A percentile compares a stretch with the other conserved stretches of the same genome.
Evolutionary conservation across 2,113 vertebrate species (phyloP).

Genomic region (Tylochromis polylepis): DNA sequence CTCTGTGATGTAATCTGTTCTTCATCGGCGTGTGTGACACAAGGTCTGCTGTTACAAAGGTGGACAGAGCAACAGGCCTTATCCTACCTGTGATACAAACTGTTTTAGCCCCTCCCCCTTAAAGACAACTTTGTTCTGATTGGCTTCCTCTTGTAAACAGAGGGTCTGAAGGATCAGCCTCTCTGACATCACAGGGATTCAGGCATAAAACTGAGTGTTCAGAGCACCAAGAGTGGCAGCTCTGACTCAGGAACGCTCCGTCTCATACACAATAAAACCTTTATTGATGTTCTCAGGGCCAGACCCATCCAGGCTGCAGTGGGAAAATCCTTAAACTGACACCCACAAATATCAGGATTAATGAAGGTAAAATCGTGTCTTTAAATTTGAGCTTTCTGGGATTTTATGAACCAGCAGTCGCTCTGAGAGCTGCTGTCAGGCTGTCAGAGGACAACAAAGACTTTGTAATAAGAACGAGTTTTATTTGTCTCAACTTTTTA

Average conservation of each 20-base stretch:
- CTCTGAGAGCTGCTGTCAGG: neutral
- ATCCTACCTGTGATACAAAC: neutral
- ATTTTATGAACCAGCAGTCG: neutral
- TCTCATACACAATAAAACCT: neutral
- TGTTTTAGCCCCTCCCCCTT: neutral
- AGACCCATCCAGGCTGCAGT: neutral
- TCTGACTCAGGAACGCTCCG: neutral
- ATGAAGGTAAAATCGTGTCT: neutral
- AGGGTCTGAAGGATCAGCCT: neutral
- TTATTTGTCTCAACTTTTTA: neutral
- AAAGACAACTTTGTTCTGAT: neutral
- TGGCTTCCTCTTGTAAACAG: neutral
- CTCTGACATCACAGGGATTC: neutral
- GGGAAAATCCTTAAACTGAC: neutral
- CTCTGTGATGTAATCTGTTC: too few relatives aligned
- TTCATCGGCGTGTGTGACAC: neutral
- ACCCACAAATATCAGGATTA: neutral
- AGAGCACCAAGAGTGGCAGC: neutral
- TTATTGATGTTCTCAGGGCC: neutral
- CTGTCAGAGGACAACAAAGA: neutral
- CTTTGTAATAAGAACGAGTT: neutral
- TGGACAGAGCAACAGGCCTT: neutral
- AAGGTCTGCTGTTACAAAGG: neutral
- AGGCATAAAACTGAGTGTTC: neutral
- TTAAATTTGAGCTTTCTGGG: neutral